Evolutionary conservation across 2,888 invertebrate species (phyloP), one percentile per base, ranked within the genome.

Genomic region (Odontocerum albicorne): DNA sequence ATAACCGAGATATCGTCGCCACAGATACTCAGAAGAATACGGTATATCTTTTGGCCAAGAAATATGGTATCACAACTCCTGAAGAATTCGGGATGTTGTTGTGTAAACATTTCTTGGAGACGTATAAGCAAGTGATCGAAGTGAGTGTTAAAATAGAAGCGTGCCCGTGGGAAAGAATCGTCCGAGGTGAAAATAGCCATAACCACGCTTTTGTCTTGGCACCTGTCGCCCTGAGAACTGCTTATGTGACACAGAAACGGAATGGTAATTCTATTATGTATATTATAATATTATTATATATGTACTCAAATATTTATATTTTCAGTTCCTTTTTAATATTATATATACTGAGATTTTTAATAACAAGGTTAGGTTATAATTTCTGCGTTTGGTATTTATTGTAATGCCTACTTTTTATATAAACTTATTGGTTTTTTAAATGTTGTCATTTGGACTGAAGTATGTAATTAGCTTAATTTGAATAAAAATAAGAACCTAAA

Each of bases 1-100:
- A 90, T 70, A 91, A 91, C 67, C 81, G 84, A 45, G 87, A 88
- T 66, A 86, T 91, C 57, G 85, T 91, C 13, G 90, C 90, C 8
- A 90, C 90, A 1, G 90, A 90, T 66, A 86, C 89, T 0, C 90
- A 90, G 68, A 90, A 90, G 72, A 91, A 91, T 67, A 90, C 89
- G 1, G 86, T 90, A 31, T 90, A 89, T 67, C 70, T 90, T 32
- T 69, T 90, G 62, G 90, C 90, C 4, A 90, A 89, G 67, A 87
- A 88, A 65, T 77, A 86, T 66, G 90, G 90, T 43, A 82, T 90
- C 21, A 83, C 84, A 63, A 85, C 85, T 19, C 88, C 89, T 0
- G 91, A 91, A 69, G 85, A 85, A 64, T 91, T 90, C 67, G 90
- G 84, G 1, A 74, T 88, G 15, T 71, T 87, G n/a, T 77, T 90